These are phyloP conservation scores for Tragelaphus scriptus DNA, from an alignment of 2,113 vertebrate genomes.

Conservation along the genomic window DNA sequence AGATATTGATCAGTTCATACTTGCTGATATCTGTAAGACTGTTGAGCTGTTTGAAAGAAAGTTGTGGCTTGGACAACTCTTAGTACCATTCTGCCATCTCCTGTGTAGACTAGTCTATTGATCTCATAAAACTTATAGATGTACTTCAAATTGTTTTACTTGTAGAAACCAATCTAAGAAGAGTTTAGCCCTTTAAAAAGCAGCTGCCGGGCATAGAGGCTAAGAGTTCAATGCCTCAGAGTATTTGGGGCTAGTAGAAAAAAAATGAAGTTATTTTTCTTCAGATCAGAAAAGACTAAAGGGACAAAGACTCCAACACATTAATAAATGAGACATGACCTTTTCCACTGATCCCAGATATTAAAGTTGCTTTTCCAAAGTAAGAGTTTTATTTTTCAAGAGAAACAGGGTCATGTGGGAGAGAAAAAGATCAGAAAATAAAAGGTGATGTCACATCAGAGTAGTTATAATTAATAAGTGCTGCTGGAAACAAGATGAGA, in stretches of 20 bases:
- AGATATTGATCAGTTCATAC: neutral
- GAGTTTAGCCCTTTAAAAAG: slow-evolving; percentile 65
- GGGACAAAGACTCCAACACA: slow-evolving; percentile 68
- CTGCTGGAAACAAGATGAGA: slow-evolving; percentile 18
- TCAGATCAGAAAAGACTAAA: slow-evolving; percentile 70
- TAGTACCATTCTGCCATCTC: slow-evolving; percentile 45
- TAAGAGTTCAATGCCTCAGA: slow-evolving; percentile 69
- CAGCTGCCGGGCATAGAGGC: slow-evolving; percentile 45
- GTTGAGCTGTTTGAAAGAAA: neutral
- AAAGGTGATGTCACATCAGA: slow-evolving; percentile 54
- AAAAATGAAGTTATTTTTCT: slow-evolving; percentile 74
- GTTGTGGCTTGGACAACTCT: neutral
- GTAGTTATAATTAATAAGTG: slow-evolving; percentile 56
- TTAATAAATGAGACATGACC: slow-evolving; percentile 76
- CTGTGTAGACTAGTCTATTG: slow-evolving; percentile 51
- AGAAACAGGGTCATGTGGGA: slow-evolving; percentile 49
- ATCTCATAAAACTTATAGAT: slow-evolving; percentile 62
- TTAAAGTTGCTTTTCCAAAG: slow-evolving; percentile 67
- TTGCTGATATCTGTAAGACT: neutral
- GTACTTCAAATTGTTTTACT: slow-evolving; percentile 70
- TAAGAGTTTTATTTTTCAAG: slow-evolving; percentile 69
- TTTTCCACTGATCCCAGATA: slow-evolving; percentile 69
- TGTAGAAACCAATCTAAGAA: slow-evolving; percentile 65
- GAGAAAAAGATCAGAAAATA: slow-evolving; percentile 48
- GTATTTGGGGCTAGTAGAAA: slow-evolving; percentile 58